Percentiles rank a stretch among this genome's conserved stretches.
phyloP scores from a whole-genome alignment of 1,140 invertebrate species.

The Leptinotarsa undecemlineata region DNA sequence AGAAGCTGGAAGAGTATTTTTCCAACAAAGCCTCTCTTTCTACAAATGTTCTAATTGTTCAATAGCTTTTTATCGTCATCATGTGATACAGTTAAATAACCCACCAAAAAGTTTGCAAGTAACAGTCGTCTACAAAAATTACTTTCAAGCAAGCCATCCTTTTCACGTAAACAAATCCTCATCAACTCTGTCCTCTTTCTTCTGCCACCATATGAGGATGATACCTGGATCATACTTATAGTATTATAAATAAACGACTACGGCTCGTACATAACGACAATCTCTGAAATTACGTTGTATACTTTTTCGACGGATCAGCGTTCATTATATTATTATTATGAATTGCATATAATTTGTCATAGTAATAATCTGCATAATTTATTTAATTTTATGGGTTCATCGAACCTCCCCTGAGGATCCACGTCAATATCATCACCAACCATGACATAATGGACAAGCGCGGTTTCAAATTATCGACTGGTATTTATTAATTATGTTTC shows the following conservation, averaged over 20 bases:
- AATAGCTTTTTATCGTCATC: no score
- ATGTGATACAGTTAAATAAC: no score
- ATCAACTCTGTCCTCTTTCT: no score
- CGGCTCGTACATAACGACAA: not conserved
- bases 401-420: conserved; percentile 9
- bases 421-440: not conserved
- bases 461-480: not conserved
- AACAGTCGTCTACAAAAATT: no score
- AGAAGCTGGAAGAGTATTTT: no score
- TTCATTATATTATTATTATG: conserved; percentile 26
- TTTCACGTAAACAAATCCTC: no score
- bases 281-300: not conserved
- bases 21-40: no score
- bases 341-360: conserved; percentile 27
- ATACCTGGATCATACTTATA: not conserved
- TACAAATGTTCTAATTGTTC: no score
- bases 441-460: not conserved
- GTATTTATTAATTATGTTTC: no score
- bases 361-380: conserved; percentile 21
- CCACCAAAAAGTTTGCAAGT: no score
- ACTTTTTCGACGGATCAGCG: not conserved
- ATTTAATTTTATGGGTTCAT: conserved; percentile 10
- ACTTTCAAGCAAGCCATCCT: no score
- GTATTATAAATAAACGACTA: not conserved
- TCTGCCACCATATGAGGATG: not conserved